Base-by-base conservation (phyloP, 2,113 vertebrate species). In the Camelus bactrianus region DNA sequence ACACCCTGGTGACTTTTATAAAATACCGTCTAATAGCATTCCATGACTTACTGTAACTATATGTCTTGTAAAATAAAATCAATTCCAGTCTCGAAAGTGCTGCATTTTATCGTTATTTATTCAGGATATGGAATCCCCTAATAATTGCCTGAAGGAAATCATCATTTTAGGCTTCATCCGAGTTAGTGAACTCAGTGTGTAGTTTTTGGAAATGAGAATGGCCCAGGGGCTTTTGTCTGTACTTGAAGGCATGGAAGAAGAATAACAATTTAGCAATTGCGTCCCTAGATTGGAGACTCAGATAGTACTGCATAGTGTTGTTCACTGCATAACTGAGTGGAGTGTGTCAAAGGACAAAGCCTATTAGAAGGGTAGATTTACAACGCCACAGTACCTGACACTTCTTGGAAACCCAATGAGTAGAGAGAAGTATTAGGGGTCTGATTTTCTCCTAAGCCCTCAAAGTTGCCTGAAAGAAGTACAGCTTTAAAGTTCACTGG, bases 181-280 rank as follows among this genome's bases (percentile, higher is more conserved):
- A 93, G 28, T 69, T 52, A 82, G 26, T 1, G 28, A 84, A 62
- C 7, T 11, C 2, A 0, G 22, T 69, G 42, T 76, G 26, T 38
- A 67, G 19, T 75, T 92, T 88, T 88, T 76, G 16, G 35, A 81
- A 93, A 56, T 89, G 56, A 96, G 10, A 73, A 72, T 64, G 46
- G 3, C 42, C 32, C 28, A 35, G 24, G 10, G 30, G 35, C 8
- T 93, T 80, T 65, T 17, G 22, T 65, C 30, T 64, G 7, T 73
- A 50, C 28, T 48, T 83, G 42, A 94, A 92, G 13, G n/a, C 26
- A 30, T 15, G 6, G 5, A 72, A 54, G 11, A 60, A 70, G n/a
- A 75, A 28, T 19, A 46, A 73, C 26, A 30, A 35, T 26, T 67
- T 88, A 70, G 52, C 2, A 50, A 24, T 16, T 91, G 22, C 19